A percentile compares a stretch with the other conserved stretches of the same genome.
Conservation (phyloP, 2,888 invertebrate genomes). For the Schizaphis graminum region DNA sequence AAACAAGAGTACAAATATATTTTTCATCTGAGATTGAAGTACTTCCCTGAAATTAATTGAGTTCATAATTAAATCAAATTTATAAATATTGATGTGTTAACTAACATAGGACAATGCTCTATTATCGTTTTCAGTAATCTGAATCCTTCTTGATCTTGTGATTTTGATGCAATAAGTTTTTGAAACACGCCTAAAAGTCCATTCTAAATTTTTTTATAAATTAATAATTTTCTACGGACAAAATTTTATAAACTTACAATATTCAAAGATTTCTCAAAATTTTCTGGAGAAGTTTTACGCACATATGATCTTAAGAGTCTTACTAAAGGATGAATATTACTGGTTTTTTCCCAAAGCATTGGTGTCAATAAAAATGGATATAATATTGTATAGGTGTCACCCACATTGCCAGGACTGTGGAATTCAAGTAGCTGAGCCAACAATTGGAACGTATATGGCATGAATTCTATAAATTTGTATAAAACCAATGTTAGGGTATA, state of each 20-base stretch:
- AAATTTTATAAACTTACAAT: conserved; percentile 74
- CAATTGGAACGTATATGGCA: conserved; percentile 99
- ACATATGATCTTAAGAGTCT: conserved; percentile 91
- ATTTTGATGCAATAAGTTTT: conserved; percentile 94
- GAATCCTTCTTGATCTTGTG: conserved; percentile 97
- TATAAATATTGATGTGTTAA: conserved; percentile 68
- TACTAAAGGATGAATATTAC: conserved; percentile 94
- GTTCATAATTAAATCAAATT: background rate
- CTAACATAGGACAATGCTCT: conserved; percentile 85
- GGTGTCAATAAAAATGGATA: conserved; percentile 92
- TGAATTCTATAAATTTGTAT: conserved; percentile 81
- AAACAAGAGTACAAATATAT: conserved; percentile 86
- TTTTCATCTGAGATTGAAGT: conserved; percentile 63
- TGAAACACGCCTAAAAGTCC: conserved; percentile 95
- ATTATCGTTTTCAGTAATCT: conserved; percentile 89
- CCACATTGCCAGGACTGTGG: conserved; percentile 76
- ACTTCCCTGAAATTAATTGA: conserved; percentile 61
- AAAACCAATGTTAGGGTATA: background rate
- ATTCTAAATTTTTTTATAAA: conserved; percentile 72
- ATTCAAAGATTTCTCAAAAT: conserved; percentile 72
- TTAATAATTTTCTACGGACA: conserved; percentile 17
- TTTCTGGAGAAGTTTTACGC: conserved; percentile 74
- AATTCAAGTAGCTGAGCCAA: conserved; percentile 90
- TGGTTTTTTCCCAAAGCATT: conserved; percentile 92
- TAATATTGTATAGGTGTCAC: conserved; percentile 89